Evolutionary conservation across 2,888 invertebrate genomes (phyloP).

Genomic region (Cantharis rufa): DNA sequence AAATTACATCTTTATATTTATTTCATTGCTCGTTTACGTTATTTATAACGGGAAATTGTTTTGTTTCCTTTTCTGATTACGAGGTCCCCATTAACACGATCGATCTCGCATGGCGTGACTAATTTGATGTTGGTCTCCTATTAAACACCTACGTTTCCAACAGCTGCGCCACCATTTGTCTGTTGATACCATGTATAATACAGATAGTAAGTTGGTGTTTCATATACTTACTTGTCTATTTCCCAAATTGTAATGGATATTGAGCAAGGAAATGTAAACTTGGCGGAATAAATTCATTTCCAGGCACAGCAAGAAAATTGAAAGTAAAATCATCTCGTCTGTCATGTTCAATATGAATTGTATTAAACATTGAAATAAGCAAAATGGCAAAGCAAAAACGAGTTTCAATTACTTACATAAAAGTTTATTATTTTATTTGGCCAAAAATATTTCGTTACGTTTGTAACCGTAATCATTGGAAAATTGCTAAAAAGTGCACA

Average conservation of each 20-base stretch:
- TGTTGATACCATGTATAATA: constrained; percentile 36
- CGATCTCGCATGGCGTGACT: constrained; percentile 50
- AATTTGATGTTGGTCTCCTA: constrained; percentile 47
- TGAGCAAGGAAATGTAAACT: constrained; percentile 1
- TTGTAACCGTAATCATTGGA: constrained; percentile 23
- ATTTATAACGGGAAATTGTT: constrained; percentile 14
- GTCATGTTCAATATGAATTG: neutral
- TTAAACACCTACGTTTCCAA: constrained; percentile 45
- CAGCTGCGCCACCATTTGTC: constrained; percentile 50
- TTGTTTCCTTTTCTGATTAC: constrained; percentile 28
- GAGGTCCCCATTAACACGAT: constrained; percentile 48
- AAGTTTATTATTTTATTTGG: constrained; percentile 6
- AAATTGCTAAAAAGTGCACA: constrained; percentile 27
- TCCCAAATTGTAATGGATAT: constrained; percentile 22
- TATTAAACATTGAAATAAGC: neutral
- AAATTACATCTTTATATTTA: neutral
- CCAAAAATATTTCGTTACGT: constrained; percentile 15
- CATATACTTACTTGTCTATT: constrained; percentile 7
- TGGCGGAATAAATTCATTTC: neutral
- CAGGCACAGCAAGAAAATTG: neutral
- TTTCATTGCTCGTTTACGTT: neutral
- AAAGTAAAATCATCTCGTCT: neutral
- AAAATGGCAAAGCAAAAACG: neutral
- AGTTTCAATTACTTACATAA: neutral
- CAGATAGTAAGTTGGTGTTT: constrained; percentile 33